Evolutionary conservation across 2,113 vertebrate genomes (phyloP).

Genomic region (Amazona vittata): DNA sequence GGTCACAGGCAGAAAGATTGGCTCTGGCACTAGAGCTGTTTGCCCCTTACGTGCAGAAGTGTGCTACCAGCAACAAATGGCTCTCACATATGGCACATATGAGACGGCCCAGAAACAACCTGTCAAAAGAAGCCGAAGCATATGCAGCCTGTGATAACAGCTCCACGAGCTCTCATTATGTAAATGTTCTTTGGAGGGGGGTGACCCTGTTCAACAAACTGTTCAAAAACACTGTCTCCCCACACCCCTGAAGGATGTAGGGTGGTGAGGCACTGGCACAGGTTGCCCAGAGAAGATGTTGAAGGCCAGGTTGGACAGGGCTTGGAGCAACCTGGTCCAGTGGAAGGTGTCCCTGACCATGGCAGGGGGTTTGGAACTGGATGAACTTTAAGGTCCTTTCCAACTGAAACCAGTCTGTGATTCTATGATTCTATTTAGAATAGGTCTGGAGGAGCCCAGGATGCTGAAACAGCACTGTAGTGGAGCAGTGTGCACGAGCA

Average conservation of each 20-base stretch:
- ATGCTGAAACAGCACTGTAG: background rate
- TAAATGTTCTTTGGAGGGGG: fast-evolving
- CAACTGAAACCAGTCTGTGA: background rate
- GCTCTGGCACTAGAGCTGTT: background rate
- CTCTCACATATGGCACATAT: background rate
- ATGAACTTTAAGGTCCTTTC: background rate
- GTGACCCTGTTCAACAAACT: background rate
- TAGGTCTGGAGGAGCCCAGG: background rate
- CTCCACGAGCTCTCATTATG: background rate
- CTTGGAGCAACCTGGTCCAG: background rate
- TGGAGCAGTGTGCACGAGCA: fast-evolving
- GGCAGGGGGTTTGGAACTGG: background rate
- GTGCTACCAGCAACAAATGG: background rate
- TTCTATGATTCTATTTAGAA: background rate
- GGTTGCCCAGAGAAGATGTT: background rate
- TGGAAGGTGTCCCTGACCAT: background rate
- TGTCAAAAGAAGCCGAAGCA: background rate
- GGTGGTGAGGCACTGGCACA: background rate
- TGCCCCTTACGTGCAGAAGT: fast-evolving
- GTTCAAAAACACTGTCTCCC: background rate
- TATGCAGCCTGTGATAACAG: background rate
- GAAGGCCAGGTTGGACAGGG: background rate
- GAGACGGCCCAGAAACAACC: background rate
- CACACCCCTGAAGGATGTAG: background rate
- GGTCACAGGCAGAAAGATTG: background rate